These are phyloP conservation scores for Exephanes ischioxanthus DNA, from an alignment of 2,888 invertebrate genomes.

Conservation along the genomic window DNA sequence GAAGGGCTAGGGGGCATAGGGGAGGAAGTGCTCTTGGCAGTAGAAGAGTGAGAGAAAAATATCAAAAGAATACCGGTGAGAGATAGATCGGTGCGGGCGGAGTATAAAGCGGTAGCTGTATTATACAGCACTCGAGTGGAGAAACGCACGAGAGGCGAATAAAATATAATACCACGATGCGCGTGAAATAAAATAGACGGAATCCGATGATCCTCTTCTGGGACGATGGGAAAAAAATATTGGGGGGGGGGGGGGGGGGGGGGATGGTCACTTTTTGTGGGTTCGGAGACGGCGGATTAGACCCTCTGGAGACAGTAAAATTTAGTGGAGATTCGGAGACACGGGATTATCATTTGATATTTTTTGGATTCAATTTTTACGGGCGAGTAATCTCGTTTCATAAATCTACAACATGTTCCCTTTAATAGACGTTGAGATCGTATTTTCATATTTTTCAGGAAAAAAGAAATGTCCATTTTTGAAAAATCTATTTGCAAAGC, in stretches of 20 bases:
- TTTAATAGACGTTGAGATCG: too few species aligned
- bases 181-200: neutral
- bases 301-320: too few species aligned
- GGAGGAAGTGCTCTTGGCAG: neutral
- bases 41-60: neutral
- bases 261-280: neutral
- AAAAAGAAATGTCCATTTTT: too few species aligned
- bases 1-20: neutral
- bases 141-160: conserved; percentile 9
- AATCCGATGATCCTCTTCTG: neutral
- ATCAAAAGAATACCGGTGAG: conserved; percentile 17
- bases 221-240: neutral
- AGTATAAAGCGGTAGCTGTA: neutral
- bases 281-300: neutral
- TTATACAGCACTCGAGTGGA: neutral
- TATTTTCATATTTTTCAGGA: too few species aligned
- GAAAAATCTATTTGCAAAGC: neutral
- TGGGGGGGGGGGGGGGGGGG: neutral
- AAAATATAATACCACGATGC: neutral
- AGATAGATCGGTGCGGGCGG: conserved; percentile 15
- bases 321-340: neutral
- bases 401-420: too few species aligned
- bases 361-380: too few species aligned
- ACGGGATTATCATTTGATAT: neutral
- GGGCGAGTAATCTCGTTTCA: too few species aligned